phyloP scores from a whole-genome alignment of 2,797 vertebrate genomes.

The Pantherophis alleghaniensis region DNA sequence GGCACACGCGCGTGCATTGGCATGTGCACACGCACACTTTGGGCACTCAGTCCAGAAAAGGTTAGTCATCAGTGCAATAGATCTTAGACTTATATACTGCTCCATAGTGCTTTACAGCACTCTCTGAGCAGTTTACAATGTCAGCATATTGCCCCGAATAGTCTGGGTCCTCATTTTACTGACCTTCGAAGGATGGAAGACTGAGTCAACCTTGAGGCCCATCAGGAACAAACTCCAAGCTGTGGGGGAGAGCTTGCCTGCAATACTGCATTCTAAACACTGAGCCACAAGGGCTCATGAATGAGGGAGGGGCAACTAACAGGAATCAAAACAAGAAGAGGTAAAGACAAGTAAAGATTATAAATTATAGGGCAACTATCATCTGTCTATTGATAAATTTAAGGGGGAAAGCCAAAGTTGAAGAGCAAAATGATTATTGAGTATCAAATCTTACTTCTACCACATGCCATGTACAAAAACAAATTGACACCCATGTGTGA shows the following conservation, averaged over 20 bases:
- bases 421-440: background rate
- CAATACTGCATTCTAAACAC: background rate
- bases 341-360: background rate
- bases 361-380: background rate
- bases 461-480: background rate
- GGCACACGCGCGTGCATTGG: too few species aligned
- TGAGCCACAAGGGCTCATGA: background rate
- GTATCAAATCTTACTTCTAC: background rate
- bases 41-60: too few species aligned
- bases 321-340: background rate
- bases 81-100: background rate
- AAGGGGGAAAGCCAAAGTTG: background rate
- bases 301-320: background rate
- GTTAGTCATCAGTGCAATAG: background rate
- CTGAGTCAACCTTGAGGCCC: background rate
- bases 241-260: background rate
- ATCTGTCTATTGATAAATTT: background rate
- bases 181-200: background rate
- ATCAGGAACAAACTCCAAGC: background rate
- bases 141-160: background rate
- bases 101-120: background rate
- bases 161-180: background rate
- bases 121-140: background rate
- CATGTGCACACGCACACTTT: too few species aligned
- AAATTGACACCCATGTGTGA: background rate